Percentiles rank a stretch among this genome's conserved stretches.
Evolutionary conservation across 2,797 vertebrate genomes (phyloP).

Genomic region (Odontamblyopus rebecca): DNA sequence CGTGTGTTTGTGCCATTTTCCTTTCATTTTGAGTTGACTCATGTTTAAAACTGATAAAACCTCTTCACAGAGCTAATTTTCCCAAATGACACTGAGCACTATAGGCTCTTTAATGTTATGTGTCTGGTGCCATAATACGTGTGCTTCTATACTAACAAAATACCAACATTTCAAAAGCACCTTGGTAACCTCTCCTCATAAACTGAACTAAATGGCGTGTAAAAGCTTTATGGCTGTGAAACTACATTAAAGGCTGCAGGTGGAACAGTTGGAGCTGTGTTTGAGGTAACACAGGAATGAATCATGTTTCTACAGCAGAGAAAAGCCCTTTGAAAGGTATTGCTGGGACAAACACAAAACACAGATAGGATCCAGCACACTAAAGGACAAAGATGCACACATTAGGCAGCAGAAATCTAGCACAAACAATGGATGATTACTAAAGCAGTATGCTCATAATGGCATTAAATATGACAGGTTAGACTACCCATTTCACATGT

Average conservation of each 20-base stretch:
- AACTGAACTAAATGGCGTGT: conserved; percentile 32
- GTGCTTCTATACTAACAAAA: conserved; percentile 18
- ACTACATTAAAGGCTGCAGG: conserved; percentile 25
- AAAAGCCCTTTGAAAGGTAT: not conserved
- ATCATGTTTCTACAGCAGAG: not conserved
- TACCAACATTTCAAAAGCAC: not conserved
- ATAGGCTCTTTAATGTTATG: not conserved
- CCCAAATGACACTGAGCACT: not conserved
- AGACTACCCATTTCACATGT: too few species aligned
- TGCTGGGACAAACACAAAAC: not conserved
- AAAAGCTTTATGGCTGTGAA: conserved; percentile 19
- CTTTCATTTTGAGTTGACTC: not conserved
- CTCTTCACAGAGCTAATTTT: not conserved
- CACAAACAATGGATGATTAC: not conserved
- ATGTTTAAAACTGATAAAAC: not conserved
- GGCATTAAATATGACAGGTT: too few species aligned
- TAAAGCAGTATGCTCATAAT: not conserved
- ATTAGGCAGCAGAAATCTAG: not conserved
- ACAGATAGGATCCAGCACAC: not conserved
- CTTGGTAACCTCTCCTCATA: conserved; percentile 7
- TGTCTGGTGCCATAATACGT: not conserved
- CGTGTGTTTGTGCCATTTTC: too few species aligned
- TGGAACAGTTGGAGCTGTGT: conserved; percentile 19
- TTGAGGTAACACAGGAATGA: conserved; percentile 14
- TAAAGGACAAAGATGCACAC: not conserved